phyloP scores from a whole-genome alignment of 2,113 vertebrate genomes.

The Oreochromis tanganicae region DNA sequence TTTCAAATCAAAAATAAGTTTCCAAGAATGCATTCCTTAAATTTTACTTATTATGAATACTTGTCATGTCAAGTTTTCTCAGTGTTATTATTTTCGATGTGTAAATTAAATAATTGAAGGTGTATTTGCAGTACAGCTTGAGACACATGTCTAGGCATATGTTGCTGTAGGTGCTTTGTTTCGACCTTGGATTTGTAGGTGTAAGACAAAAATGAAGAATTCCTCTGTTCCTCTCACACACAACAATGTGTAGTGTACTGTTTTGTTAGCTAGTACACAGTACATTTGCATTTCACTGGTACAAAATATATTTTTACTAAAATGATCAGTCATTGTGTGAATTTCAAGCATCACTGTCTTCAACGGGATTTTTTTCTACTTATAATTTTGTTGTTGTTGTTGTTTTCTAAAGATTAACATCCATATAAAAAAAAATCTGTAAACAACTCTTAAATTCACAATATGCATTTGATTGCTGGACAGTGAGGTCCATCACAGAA shows the following conservation, averaged over 20 bases:
- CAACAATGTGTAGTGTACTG: not conserved
- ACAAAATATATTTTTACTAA: not conserved
- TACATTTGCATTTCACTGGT: not conserved
- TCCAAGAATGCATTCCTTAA: not conserved
- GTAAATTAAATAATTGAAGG: not conserved
- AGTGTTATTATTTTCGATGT: not conserved
- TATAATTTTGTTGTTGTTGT: not conserved
- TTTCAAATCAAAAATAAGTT: not conserved
- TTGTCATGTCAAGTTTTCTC: not conserved
- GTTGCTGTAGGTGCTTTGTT: slow-evolving; percentile 8
- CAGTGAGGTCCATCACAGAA: not conserved
- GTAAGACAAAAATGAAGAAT: not conserved
- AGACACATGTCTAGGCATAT: not conserved
- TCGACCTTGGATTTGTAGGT: not conserved
- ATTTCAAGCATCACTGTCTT: not conserved
- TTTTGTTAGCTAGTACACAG: not conserved
- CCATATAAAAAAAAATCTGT: not conserved
- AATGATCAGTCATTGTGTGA: not conserved
- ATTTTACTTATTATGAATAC: not conserved
- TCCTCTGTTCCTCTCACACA: not conserved
- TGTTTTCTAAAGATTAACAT: not conserved
- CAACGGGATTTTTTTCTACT: not conserved
- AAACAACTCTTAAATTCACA: not conserved
- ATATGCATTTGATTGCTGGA: not conserved
- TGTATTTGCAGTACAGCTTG: not conserved